phyloP scores from a whole-genome alignment of 1,140 invertebrate species.

The Brachionus manjavacas region DNA sequence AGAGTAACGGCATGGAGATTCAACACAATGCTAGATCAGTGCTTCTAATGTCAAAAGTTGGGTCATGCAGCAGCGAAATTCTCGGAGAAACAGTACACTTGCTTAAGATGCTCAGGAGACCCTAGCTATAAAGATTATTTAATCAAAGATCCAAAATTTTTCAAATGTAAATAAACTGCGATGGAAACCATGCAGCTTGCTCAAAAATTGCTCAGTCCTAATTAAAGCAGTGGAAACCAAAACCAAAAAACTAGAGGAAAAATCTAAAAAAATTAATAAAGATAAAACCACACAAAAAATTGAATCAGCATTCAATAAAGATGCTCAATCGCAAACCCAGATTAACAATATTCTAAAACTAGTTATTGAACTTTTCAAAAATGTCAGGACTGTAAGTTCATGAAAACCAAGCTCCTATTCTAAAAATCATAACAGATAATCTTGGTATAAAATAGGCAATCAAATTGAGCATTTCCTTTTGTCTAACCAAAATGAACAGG shows the following conservation, averaged over 20 bases:
- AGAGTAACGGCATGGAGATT: slow-evolving; percentile 1
- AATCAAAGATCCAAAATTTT: neutral
- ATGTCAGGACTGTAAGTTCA: neutral
- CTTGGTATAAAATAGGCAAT: neutral
- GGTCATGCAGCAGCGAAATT: neutral
- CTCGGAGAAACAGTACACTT: neutral
- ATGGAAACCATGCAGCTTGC: too few relatives aligned
- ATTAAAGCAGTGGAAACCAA: too few relatives aligned
- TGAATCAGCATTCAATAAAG: too few relatives aligned
- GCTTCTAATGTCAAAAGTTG: neutral
- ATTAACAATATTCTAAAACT: neutral
- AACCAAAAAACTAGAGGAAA: too few relatives aligned
- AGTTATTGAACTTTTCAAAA: neutral
- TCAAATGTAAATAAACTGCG: neutral
- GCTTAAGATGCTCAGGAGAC: neutral
- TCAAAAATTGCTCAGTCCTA: too few relatives aligned
- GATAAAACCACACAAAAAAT: too few relatives aligned
- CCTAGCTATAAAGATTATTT: neutral
- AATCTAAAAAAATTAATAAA: neutral
- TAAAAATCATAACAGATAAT: neutral
- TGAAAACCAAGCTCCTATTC: neutral
- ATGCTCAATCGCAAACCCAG: too few relatives aligned
- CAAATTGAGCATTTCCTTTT: neutral
- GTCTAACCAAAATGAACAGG: neutral
- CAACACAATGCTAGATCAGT: neutral